These are phyloP conservation scores for Tyria jacobaeae DNA, from an alignment of 2,888 invertebrate species.

Conservation along the genomic window DNA sequence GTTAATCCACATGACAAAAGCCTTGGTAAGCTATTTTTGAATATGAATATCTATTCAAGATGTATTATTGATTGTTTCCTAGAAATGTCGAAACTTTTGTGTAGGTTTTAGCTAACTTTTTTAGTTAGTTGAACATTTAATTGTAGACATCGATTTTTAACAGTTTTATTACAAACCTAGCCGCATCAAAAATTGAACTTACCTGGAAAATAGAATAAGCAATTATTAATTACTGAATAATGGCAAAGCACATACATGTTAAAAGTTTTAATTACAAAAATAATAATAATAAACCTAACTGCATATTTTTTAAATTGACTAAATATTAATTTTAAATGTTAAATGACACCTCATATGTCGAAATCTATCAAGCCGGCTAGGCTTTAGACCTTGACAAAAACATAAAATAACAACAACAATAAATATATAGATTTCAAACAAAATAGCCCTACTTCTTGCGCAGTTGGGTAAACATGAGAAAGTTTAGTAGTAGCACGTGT, in stretches of 20 bases:
- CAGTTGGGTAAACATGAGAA: too few species aligned
- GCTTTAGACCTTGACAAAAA: too few species aligned
- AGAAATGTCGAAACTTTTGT: conserved; percentile 3
- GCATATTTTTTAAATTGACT: too few species aligned
- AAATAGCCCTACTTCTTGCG: too few species aligned
- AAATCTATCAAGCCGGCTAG: too few species aligned
- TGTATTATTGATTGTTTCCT: conserved; percentile 7
- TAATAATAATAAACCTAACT: too few species aligned
- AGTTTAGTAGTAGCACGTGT: conserved; percentile 40
- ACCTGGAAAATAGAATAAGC: conserved; percentile 7
- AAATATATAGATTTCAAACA: too few species aligned
- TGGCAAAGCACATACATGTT: too few species aligned
- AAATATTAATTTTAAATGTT: too few species aligned
- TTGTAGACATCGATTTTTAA: background rate
- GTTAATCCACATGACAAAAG: conserved; percentile 25
- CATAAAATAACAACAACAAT: too few species aligned
- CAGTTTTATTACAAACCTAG: conserved; percentile 1
- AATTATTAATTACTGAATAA: background rate
- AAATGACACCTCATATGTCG: too few species aligned
- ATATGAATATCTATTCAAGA: conserved; percentile 18
- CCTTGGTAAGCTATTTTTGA: conserved; percentile 19
- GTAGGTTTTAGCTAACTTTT: background rate
- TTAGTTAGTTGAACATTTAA: background rate
- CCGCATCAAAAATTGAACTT: conserved; percentile 1
- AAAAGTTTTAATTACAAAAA: too few species aligned